Evolutionary conservation across 2,797 vertebrate genomes (phyloP), one percentile per base, ranked within the genome.

Genomic region (Hydrocynus forskahlii): DNA sequence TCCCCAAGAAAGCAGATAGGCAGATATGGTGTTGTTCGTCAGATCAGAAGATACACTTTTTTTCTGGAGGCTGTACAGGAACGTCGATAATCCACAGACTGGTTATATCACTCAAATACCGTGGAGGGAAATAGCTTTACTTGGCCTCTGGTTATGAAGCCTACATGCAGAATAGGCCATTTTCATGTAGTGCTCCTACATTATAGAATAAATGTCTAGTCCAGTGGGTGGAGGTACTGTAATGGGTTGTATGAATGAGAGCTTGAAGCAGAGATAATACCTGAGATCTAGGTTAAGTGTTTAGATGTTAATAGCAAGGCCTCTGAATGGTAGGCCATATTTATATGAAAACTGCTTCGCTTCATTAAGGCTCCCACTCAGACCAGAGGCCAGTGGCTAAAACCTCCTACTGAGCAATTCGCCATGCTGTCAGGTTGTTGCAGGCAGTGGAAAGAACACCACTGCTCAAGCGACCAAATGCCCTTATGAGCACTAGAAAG

Each of bases 301-400:
- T 67, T n/a, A 43, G 63, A 66, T 66, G 50, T 29, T 71, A 52
- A 71, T 54, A 71, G 50, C 55, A 72, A 35, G 50, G 52, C 70
- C 50, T 72, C 25, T 35, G 50, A 16, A 19, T 35, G 25, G 19
- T 19, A 35, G 70, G 50, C 52, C 25, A 55, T 72, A 72, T 72
- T 72, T 72, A 50, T 72, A 43, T 5, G 50, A 55, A 72, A 38
- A 21, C 50, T 35, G 69, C 3, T 25, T 12, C 14, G 52, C 52
- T 57, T 72, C 29, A 54, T 72, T 19, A n/a, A 54, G 29, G 45
- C 48, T 35, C n/a, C 40, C 3, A 68, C 38, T 66, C 57, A 60
- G 57, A 63, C 4, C 7, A 4, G 38, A 35, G 76, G 14, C 54
- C 38, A n/a, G 64, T 1, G 2, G 21, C 14, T 59, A 2, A 25